These are phyloP conservation scores for Syrista parreyssii DNA, from an alignment of 2,888 invertebrate species.

Conservation along the genomic window DNA sequence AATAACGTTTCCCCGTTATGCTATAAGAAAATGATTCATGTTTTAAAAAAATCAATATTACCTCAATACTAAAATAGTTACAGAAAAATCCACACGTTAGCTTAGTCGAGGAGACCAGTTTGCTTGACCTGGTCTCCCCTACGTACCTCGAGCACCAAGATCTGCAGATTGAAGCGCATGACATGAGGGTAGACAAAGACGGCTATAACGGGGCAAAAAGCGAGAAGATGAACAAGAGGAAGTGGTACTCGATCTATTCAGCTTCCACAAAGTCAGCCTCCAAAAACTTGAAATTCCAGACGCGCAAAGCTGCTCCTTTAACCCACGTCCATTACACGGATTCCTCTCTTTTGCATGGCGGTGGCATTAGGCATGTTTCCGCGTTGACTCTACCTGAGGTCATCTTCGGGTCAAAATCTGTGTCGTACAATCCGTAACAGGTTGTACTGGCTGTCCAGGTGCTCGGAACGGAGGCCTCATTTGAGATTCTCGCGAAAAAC, in stretches of 20 bases:
- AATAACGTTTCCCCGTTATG: not conserved
- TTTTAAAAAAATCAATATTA: not conserved
- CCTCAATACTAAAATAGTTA: not conserved
- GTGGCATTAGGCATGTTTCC: slow-evolving; percentile 22
- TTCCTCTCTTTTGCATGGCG: slow-evolving; percentile 13
- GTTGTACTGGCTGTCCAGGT: slow-evolving; percentile 54
- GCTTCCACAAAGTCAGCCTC: not conserved
- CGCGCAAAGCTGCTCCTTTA: slow-evolving; percentile 24
- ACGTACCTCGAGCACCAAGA: not conserved
- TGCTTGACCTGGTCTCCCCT: not conserved
- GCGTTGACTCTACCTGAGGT: slow-evolving; percentile 33
- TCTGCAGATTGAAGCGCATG: not conserved
- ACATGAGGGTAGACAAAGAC: not conserved
- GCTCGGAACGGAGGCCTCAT: slow-evolving; percentile 11
- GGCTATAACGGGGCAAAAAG: not conserved
- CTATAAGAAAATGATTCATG: not conserved
- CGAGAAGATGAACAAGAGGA: not conserved
- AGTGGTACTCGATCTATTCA: not conserved
- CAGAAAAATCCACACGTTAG: not conserved
- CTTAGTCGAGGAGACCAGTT: not conserved
- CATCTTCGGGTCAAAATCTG: slow-evolving; percentile 58
- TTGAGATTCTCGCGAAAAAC: not conserved
- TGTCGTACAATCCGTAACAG: slow-evolving; percentile 51
- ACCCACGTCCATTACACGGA: slow-evolving; percentile 33
- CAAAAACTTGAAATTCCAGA: slow-evolving; percentile 28